Base-by-base conservation (phyloP, 2,888 invertebrate genomes). In the Oscheius myriophilus region DNA sequence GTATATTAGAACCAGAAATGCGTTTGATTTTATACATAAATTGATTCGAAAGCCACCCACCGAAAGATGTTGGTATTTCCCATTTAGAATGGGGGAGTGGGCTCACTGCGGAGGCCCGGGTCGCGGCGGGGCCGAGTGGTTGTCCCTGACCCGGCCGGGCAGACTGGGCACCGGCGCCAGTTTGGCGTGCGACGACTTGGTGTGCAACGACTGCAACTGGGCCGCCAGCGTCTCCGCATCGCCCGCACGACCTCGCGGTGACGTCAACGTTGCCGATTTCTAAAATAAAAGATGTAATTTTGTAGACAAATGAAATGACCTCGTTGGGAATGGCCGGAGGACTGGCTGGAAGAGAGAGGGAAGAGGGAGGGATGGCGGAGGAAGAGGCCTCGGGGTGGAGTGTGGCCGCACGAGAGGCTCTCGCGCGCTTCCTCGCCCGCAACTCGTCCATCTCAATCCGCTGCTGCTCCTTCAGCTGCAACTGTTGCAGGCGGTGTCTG, bases 401-500 rank as follows among this genome's bases (percentile, higher is more conserved):
- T 2, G 65, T 65, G 21, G 54, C 23, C 42, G 65, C 54, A 26
- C 63, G 51, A 6, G 45, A n/a, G 45, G 42, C 42, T 2, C 54
- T 52, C 43, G 33, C 12, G 14, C 54, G 54, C 1, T 41, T 26
- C n/a, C 26, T 33, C 6, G 43, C 52, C 11, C 75, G 71, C 16
- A 74, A 67, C 12, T 61, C 65, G 33, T 78, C 76, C 41, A 78
- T 64, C 53, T 78, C 78, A 33, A 62, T 39, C 1, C 71, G 69
- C 57, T 78, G 78, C 52, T 73, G 75, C 61, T 78, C 78, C 25
- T 68, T 67, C 25, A 76, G 67, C 45, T 71, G 61, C 46, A 70
- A 70, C 61, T 74, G 72, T 58, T 78, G 74, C 45, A 64, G 59
- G 9, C 69, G 71, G 51, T 78, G 78, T 54, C 73, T 76, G 64